These are phyloP conservation scores for Physocephala rufipes DNA, from an alignment of 2,888 invertebrate species.

Conservation along the genomic window DNA sequence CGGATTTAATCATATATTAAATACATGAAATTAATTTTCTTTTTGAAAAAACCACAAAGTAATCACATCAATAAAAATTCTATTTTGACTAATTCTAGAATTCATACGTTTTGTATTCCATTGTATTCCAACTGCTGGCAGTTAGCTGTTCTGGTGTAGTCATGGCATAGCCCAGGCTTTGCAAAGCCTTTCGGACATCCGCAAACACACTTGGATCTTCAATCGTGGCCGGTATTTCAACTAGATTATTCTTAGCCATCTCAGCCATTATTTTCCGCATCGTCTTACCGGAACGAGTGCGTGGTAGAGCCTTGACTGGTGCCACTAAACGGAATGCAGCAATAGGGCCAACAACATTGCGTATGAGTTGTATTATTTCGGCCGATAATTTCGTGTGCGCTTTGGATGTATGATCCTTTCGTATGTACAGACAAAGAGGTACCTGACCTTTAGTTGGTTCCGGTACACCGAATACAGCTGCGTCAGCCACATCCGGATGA, in stretches of 20 bases:
- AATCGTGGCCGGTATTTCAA: conserved; percentile 85
- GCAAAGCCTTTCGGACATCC: conserved; percentile 79
- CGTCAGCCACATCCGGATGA: conserved; percentile 87
- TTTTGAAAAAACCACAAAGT: too few species aligned
- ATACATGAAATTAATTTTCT: too few species aligned
- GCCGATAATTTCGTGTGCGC: conserved; percentile 60
- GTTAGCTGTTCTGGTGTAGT: conserved; percentile 74
- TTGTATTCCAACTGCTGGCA: conserved; percentile 44
- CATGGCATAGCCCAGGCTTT: conserved; percentile 79
- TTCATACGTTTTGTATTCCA: background rate
- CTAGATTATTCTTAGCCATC: conserved; percentile 81
- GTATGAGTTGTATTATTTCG: conserved; percentile 63
- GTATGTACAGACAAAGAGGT: conserved; percentile 86
- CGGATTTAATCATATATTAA: too few species aligned
- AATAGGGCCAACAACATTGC: conserved; percentile 73
- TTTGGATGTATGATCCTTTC: conserved; percentile 67
- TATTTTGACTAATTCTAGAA: background rate
- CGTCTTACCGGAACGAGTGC: conserved; percentile 82
- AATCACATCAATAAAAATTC: background rate
- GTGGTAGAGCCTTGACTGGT: conserved; percentile 82
- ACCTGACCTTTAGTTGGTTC: conserved; percentile 91
- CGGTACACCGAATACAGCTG: conserved; percentile 89
- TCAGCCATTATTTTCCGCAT: conserved; percentile 86
- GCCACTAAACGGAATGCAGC: conserved; percentile 86
- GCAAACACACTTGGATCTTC: conserved; percentile 86